phyloP scores from a whole-genome alignment of 2,888 invertebrate genomes.

The Tubiluchus corallicola region DNA sequence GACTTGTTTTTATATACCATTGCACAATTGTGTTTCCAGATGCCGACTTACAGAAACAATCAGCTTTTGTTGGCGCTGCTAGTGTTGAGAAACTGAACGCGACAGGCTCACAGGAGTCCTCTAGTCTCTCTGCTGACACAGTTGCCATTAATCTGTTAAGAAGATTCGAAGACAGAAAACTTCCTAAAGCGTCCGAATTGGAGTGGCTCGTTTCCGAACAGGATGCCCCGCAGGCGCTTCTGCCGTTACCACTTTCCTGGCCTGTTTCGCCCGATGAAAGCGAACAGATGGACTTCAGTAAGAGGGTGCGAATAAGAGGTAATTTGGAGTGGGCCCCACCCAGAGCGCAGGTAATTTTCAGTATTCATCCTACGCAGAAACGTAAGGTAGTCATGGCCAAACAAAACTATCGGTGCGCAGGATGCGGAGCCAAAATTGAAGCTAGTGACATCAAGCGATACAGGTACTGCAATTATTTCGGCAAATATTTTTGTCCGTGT shows the following conservation, averaged over 20 bases:
- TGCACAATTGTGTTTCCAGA: constrained; percentile 16
- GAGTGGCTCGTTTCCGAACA: constrained; percentile 59
- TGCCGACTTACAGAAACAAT: constrained; percentile 22
- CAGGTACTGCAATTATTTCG: constrained; percentile 62
- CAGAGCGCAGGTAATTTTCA: constrained; percentile 60
- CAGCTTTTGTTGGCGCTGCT: constrained; percentile 60
- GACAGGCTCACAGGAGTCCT: no score
- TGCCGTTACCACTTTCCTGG: constrained; percentile 53
- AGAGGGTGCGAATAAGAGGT: constrained; percentile 41
- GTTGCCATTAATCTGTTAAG: no score
- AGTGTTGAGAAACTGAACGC: no score
- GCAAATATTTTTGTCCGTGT: constrained; percentile 65
- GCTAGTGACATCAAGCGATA: constrained; percentile 44
- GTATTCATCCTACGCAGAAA: constrained; percentile 44
- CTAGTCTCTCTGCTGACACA: constrained; percentile 52
- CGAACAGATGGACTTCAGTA: constrained; percentile 25
- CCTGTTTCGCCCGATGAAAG: constrained; percentile 46
- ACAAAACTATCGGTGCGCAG: constrained; percentile 61
- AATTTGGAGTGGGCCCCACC: constrained; percentile 68
- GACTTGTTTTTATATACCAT: constrained; percentile 6
- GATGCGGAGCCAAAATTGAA: constrained; percentile 61
- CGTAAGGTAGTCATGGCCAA: constrained; percentile 43
- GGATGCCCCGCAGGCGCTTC: constrained; percentile 51
- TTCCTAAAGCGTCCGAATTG: constrained; percentile 55
- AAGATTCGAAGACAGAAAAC: constrained; percentile 43